These are phyloP conservation scores for Montipora capricornis DNA, from an alignment of 64 coral and sea anemone genomes.

Conservation along the genomic window DNA sequence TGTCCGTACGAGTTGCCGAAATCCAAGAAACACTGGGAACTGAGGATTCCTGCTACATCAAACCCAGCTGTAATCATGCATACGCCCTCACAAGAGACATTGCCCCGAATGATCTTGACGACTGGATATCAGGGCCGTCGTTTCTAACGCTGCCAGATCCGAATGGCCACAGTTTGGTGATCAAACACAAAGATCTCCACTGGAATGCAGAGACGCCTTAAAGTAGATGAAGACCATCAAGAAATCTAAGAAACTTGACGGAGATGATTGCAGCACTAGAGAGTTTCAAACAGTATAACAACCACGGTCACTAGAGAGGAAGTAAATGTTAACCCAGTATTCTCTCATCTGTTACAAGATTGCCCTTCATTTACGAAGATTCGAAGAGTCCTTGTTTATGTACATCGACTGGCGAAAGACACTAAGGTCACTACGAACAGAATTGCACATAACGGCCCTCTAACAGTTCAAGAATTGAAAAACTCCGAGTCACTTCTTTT, in stretches of 20 bases:
- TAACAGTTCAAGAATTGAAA: slow-evolving; percentile 33
- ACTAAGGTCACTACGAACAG: background rate
- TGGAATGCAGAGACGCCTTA: background rate
- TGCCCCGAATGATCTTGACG: slow-evolving; percentile 2
- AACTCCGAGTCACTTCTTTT: background rate
- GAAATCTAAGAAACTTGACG: background rate
- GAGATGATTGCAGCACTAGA: background rate
- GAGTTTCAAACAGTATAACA: background rate
- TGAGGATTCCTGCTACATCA: slow-evolving; percentile 50
- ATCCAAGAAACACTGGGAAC: slow-evolving; percentile 58
- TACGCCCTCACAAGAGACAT: slow-evolving; percentile 73
- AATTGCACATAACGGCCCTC: background rate
- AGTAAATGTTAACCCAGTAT: slow-evolving; percentile 20
- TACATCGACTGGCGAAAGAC: background rate
- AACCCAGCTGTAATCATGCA: slow-evolving; percentile 59
- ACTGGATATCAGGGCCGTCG: slow-evolving; percentile 38
- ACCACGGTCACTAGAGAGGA: background rate
- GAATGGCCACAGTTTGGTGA: slow-evolving; percentile 50
- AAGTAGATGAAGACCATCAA: background rate
- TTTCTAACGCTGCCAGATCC: slow-evolving; percentile 19
- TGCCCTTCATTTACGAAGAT: slow-evolving; percentile 40
- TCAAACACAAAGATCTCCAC: background rate
- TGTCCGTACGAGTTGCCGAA: slow-evolving; percentile 59
- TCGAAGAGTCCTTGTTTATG: slow-evolving; percentile 16
- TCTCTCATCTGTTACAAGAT: background rate